These are phyloP conservation scores for Otocyon megalotis DNA, from an alignment of 2,113 vertebrate species.

Conservation along the genomic window DNA sequence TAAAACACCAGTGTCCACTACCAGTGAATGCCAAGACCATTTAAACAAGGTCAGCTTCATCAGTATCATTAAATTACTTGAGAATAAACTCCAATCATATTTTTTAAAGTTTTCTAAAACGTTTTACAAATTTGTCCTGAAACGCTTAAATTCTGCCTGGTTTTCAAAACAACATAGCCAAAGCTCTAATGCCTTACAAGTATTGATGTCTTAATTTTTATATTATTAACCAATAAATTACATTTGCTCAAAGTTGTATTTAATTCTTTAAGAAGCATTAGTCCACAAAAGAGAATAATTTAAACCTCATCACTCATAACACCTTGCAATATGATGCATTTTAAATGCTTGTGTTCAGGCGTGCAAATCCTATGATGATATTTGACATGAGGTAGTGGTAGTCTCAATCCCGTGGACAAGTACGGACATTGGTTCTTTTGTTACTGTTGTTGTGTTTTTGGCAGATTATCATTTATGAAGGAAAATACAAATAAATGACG, in stretches of 20 bases:
- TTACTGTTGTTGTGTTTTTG: not conserved
- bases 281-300: not conserved
- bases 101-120: not conserved
- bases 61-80: not conserved
- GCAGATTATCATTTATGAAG: constrained; percentile 36
- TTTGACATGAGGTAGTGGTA: not conserved
- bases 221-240: not conserved
- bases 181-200: not conserved
- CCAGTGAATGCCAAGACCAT: not conserved
- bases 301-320: not conserved
- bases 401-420: not conserved
- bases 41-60: not conserved
- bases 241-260: not conserved
- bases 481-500: constrained; percentile 26
- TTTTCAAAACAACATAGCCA: not conserved
- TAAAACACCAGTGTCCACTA: not conserved
- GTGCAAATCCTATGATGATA: not conserved
- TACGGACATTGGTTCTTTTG: not conserved
- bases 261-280: not conserved
- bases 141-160: not conserved
- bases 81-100: not conserved
- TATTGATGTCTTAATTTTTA: not conserved
- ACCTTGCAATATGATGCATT: not conserved
- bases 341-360: not conserved
- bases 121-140: not conserved